These are phyloP conservation scores for Ooceraea biroi DNA, from an alignment of 1,140 invertebrate genomes.

Conservation along the genomic window DNA sequence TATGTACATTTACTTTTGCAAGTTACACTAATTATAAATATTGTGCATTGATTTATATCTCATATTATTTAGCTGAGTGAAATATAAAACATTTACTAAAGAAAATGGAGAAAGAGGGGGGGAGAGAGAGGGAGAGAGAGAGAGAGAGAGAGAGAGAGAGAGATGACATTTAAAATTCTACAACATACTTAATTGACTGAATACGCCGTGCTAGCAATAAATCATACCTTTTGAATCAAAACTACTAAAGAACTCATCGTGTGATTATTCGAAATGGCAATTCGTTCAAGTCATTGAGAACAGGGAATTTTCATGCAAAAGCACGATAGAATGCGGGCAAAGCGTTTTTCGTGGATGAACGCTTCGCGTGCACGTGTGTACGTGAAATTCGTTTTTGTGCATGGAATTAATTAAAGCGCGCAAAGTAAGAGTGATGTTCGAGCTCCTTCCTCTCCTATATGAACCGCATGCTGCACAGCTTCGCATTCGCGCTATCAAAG, in stretches of 20 bases:
- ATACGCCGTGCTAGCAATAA: too few relatives aligned
- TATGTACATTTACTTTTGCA: background rate
- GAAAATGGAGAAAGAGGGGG: too few relatives aligned
- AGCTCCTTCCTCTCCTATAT: slow-evolving; percentile 5
- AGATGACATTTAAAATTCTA: too few relatives aligned
- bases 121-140: too few relatives aligned
- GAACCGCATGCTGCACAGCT: slow-evolving; percentile 1
- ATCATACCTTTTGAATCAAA: background rate
- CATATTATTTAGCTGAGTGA: background rate
- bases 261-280: background rate
- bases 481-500: slow-evolving; percentile 51
- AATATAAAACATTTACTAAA: too few relatives aligned
- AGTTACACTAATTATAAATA: background rate
- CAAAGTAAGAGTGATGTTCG: slow-evolving; percentile 50
- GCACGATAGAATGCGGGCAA: background rate
- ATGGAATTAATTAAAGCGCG: slow-evolving; percentile 61
- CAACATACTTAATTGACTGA: too few relatives aligned
- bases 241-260: background rate
- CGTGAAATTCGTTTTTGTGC: slow-evolving; percentile 6
- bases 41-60: background rate
- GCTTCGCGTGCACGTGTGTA: background rate
- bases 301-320: background rate
- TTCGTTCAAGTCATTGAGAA: background rate
- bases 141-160: too few relatives aligned
- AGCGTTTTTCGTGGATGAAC: background rate